phyloP scores from a whole-genome alignment of 1,140 invertebrate genomes.

The Pomacea maculata region DNA sequence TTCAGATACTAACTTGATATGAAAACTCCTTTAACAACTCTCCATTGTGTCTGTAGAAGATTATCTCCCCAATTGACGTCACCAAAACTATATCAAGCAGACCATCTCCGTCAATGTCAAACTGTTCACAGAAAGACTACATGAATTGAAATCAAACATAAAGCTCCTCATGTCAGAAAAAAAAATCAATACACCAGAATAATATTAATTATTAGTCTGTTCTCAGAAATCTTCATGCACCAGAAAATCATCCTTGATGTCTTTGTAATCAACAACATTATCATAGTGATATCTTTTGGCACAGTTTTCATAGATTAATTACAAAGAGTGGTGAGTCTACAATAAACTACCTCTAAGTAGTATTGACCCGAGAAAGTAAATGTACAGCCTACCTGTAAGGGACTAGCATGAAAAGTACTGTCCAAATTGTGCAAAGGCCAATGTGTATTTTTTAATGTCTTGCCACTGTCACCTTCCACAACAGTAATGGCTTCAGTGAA shows the following conservation, averaged over 20 bases:
- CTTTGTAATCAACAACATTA: too few species aligned
- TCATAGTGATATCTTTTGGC: too few species aligned
- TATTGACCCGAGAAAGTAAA: not conserved
- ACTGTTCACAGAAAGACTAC: conserved; percentile 40
- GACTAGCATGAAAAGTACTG: conserved; percentile 53
- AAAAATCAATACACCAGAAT: too few species aligned
- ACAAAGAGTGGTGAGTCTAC: not conserved
- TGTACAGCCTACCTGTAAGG: conserved; percentile 48
- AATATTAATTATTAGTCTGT: too few species aligned
- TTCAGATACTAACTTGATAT: conserved; percentile 10
- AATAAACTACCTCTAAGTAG: not conserved
- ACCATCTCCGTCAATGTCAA: conserved; percentile 59
- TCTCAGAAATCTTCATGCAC: too few species aligned
- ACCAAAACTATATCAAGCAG: conserved; percentile 55
- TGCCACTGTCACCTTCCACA: conserved; percentile 51
- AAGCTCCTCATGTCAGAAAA: not conserved
- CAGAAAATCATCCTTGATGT: too few species aligned
- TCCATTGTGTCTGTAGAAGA: conserved; percentile 51
- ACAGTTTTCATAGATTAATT: not conserved
- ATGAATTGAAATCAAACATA: not conserved
- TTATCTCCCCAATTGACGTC: conserved; percentile 50
- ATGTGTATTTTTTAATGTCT: conserved; percentile 34
- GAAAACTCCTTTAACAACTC: conserved; percentile 3
- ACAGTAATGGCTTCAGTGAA: conserved; percentile 56
- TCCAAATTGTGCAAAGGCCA: conserved; percentile 58